phyloP scores from a whole-genome alignment of 2,113 vertebrate species.

The Sardina pilchardus region DNA sequence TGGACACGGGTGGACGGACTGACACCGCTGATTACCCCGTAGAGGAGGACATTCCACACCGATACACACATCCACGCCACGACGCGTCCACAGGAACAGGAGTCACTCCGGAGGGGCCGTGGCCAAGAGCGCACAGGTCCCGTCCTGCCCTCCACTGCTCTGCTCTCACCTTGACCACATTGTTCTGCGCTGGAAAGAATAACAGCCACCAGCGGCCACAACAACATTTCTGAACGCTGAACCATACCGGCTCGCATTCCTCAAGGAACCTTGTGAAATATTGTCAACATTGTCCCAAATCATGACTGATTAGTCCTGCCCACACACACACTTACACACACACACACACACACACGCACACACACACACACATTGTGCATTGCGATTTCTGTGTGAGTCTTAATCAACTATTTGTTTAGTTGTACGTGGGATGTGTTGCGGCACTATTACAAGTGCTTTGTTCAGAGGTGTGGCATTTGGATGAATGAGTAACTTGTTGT shows the following conservation, averaged over 20 bases:
- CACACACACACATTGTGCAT: background rate
- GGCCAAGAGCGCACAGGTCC: constrained; percentile 8
- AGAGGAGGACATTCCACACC: constrained; percentile 43
- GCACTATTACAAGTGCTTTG: background rate
- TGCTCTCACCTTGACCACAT: constrained; percentile 17
- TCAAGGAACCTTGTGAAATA: constrained; percentile 17
- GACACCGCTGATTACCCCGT: constrained; percentile 42
- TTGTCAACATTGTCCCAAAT: background rate
- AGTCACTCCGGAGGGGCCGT: background rate
- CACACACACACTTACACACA: constrained; percentile 7
- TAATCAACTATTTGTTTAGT: background rate
- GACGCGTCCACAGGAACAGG: background rate
- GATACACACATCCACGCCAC: constrained; percentile 22
- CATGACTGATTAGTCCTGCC: background rate
- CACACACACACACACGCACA: background rate
- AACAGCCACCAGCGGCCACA: background rate
- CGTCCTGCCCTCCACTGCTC: background rate
- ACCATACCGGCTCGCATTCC: background rate
- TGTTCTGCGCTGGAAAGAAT: constrained; percentile 5
- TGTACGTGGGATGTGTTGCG: background rate
- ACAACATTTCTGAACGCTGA: background rate
- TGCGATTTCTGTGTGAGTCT: background rate
- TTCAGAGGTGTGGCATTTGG: background rate
- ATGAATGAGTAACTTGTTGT: constrained; percentile 8
- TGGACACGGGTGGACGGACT: background rate